Evolutionary conservation across 2,113 vertebrate species (phyloP).

Genomic region (Oreochromis spilurus): DNA sequence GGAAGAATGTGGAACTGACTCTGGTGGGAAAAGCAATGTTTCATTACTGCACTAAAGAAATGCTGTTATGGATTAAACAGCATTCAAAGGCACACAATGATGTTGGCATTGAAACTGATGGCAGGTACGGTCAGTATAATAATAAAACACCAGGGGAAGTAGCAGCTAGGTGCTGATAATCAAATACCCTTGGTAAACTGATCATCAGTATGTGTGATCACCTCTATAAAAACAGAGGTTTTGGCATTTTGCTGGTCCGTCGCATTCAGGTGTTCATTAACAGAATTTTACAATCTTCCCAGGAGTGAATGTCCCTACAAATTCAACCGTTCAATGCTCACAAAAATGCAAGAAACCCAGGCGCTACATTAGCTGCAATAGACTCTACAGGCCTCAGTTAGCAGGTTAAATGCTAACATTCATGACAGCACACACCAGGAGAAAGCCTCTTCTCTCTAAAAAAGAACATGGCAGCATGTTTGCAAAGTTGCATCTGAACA

Average conservation of each 20-base stretch:
- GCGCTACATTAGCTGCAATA: accelerated
- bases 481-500: neutral
- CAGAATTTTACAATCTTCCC: neutral
- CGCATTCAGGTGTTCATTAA: neutral
- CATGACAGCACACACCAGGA: neutral
- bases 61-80: neutral
- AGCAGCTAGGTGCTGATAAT: neutral
- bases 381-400: neutral
- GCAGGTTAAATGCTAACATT: neutral
- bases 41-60: neutral
- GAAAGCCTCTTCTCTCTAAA: neutral
- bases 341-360: neutral
- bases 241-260: accelerated
- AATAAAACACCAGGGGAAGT: neutral
- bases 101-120: neutral
- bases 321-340: neutral
- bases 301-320: neutral
- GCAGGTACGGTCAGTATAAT: neutral
- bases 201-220: neutral
- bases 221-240: neutral
- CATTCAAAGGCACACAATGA: neutral
- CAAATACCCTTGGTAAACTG: neutral
- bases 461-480: neutral
- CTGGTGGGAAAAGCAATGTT: neutral
- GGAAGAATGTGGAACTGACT: neutral